Evolutionary conservation across 2,113 vertebrate genomes (phyloP).

Genomic region (Ardeotis arabs): DNA sequence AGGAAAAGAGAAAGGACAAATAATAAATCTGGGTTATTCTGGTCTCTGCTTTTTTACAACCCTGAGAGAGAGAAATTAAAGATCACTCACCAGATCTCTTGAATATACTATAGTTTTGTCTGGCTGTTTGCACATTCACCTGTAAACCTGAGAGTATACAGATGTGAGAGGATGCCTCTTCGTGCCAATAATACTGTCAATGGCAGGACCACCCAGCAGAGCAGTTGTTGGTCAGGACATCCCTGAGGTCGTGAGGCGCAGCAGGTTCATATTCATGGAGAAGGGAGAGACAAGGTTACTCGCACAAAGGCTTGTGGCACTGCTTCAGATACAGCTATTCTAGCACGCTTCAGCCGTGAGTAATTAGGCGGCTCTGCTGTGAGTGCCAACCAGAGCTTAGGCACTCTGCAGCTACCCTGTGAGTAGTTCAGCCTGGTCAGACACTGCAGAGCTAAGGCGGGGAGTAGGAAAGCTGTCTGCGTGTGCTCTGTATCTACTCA

Average conservation of each 20-base stretch:
- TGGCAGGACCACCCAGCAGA: not conserved
- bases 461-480: not conserved
- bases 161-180: not conserved
- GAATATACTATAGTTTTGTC: not conserved
- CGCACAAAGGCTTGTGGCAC: not conserved
- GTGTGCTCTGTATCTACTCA: accelerated
- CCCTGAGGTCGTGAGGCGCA: not conserved
- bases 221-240: not conserved
- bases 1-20: not conserved
- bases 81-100: not conserved
- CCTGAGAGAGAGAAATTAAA: not conserved
- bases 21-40: not conserved
- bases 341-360: not conserved
- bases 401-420: not conserved
- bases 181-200: accelerated
- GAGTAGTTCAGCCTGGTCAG: not conserved
- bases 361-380: not conserved
- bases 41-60: not conserved
- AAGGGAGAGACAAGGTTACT: not conserved
- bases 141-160: not conserved
- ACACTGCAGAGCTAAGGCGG: not conserved
- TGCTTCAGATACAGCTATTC: not conserved
- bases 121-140: accelerated
- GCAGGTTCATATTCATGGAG: not conserved
- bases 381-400: not conserved